These are phyloP conservation scores for Calliphora vicina DNA, from an alignment of 1,140 invertebrate species.

Conservation along the genomic window DNA sequence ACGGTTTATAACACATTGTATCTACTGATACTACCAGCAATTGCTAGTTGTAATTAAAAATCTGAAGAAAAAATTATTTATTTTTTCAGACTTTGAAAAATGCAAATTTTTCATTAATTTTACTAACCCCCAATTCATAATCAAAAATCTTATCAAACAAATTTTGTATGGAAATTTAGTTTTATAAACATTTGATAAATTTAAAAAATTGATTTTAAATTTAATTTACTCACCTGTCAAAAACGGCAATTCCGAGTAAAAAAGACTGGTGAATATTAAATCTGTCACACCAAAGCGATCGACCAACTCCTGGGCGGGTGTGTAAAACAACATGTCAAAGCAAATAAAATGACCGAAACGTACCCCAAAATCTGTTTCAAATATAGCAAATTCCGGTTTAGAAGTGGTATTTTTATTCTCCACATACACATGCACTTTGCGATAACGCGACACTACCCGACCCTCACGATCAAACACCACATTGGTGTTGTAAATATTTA, in stretches of 20 bases:
- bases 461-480: slow-evolving; percentile 75
- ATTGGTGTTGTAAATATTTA: slow-evolving; percentile 74
- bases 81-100: no score
- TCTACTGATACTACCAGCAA: no score
- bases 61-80: no score
- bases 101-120: no score
- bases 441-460: slow-evolving; percentile 69
- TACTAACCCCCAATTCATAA: no score
- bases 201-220: no score
- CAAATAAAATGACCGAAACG: slow-evolving; percentile 82
- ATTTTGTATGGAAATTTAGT: no score
- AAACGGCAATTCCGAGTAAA: slow-evolving; percentile 77
- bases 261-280: slow-evolving; percentile 76
- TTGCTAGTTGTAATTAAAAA: no score
- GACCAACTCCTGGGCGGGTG: slow-evolving; percentile 65
- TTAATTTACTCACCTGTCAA: slow-evolving; percentile 71
- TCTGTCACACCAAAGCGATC: slow-evolving; percentile 67
- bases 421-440: slow-evolving; percentile 77
- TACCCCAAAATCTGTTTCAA: slow-evolving; percentile 83
- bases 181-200: no score
- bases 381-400: slow-evolving; percentile 66
- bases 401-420: slow-evolving; percentile 48
- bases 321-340: slow-evolving; percentile 78
- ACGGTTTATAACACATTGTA: no score
- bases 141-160: no score